Conservation (phyloP, 2,113 vertebrate genomes). For the Papio anubis region DNA sequence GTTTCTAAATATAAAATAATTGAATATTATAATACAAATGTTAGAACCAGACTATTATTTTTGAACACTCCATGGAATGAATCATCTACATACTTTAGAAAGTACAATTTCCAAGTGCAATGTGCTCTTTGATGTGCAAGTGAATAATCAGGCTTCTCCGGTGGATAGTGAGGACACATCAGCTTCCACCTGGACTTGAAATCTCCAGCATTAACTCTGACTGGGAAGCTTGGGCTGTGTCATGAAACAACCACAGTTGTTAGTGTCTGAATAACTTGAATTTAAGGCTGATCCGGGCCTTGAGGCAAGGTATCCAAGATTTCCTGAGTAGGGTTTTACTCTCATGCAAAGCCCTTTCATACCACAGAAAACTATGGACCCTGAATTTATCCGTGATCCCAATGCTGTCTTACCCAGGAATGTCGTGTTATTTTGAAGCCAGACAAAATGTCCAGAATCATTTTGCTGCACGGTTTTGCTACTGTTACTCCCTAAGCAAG, state of each 20-base stretch:
- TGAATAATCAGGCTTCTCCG: neutral
- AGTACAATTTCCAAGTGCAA: neutral
- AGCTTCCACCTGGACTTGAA: neutral
- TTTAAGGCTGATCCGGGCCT: neutral
- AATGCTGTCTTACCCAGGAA: neutral
- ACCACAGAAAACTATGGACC: neutral
- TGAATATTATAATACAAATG: neutral
- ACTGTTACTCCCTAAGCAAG: neutral
- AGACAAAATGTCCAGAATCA: neutral
- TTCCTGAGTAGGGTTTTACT: neutral
- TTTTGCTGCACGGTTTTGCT: neutral
- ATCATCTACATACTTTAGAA: neutral
- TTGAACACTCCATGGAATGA: neutral
- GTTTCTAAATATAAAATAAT: constrained; percentile 57
- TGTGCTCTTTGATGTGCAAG: neutral
- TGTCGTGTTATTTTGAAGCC: neutral
- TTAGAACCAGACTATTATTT: constrained; percentile 52
- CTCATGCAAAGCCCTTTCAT: neutral
- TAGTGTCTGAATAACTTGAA: neutral
- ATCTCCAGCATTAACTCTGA: neutral
- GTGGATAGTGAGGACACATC: fast-evolving
- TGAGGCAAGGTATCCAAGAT: neutral
- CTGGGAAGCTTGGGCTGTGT: neutral
- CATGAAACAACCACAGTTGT: too few relatives aligned
- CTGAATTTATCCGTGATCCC: neutral